These are phyloP conservation scores for Ectobius pallidus DNA, from an alignment of 2,888 invertebrate genomes.

Conservation along the genomic window DNA sequence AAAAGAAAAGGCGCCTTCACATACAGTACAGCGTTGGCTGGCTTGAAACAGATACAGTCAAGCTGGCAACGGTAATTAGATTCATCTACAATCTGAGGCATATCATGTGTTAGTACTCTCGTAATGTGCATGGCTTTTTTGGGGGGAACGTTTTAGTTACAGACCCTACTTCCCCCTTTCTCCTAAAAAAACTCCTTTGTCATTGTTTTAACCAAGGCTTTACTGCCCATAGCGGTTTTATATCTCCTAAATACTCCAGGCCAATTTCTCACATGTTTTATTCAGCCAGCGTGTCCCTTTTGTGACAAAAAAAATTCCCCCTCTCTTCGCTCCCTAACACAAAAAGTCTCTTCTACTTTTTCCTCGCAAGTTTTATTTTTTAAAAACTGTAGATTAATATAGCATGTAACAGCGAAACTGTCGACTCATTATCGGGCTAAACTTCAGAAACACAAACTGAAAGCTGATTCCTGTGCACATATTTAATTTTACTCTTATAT, in stretches of 20 bases:
- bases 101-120: constrained; percentile 20
- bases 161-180: not conserved
- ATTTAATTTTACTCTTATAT: too few relatives aligned
- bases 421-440: not conserved
- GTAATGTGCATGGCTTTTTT: constrained; percentile 2
- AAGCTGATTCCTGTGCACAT: too few relatives aligned
- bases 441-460: not conserved
- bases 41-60: constrained; percentile 3
- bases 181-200: constrained; percentile 15
- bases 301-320: constrained; percentile 11
- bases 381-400: not conserved
- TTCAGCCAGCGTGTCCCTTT: constrained; percentile 1
- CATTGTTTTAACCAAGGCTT: constrained; percentile 14
- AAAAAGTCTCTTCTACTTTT: not conserved
- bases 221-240: constrained; percentile 20
- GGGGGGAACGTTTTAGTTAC: constrained; percentile 14
- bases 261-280: constrained; percentile 25
- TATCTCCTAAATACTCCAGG: constrained; percentile 4
- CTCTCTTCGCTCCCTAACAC: not conserved
- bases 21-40: not conserved
- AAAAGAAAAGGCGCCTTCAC: constrained; percentile 13
- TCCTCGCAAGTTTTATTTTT: not conserved
- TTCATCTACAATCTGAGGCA: constrained; percentile 27
- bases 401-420: not conserved
- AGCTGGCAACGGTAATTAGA: too few relatives aligned